Base-by-base conservation (phyloP, 30 jellyfish, hydroid and myxozoan species). In the Mastigias papua region DNA sequence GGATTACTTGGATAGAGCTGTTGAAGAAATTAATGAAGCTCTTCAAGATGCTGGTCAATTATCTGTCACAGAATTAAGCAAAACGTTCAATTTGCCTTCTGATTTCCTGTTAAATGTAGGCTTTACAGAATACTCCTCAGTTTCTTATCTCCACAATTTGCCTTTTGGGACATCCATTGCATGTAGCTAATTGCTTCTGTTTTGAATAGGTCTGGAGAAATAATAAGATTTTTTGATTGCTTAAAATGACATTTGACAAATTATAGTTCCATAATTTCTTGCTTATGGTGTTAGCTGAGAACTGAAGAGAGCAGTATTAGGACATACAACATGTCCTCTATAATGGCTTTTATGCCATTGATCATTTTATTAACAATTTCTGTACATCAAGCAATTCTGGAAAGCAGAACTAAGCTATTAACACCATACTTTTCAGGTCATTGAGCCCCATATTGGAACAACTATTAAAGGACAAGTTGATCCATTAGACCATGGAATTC, bases 21-120 rank as follows among this genome's bases (percentile, higher is more conserved):
- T 98, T 10, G 99, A 95, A 42, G 99, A 95, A 79, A 95, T 95
- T 9, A 95, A 95, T 81, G 99, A 95, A 73, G 85, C 97, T 31
- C 84, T 95, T 33, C 99, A 95, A 95, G 99, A 89, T 51, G 93
- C 97, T 28, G 99, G 99, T 4, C 99, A 95, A 62, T 86, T 90
- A 42, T 73, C 97, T n/a, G 88, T 95, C 34, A 97, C 90, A 50
- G 99, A 95, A 19, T 70, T 89, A 21, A 96, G 98, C 88, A 95
- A 89, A 51, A 89, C 99, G 20, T 95, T 95, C 80, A 90, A 86
- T 80, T 70, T 95, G 67, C 87, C 99, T 0, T 46, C 96, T 51
- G 99, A 95, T 22, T 95, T 95, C 74, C 88, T 95, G 0, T 34
- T 90, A 17, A 64, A 97, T 0, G 99, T 95, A 84, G 48, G 99